Conservation (phyloP, 2,113 vertebrate species). For the Limanda limanda region DNA sequence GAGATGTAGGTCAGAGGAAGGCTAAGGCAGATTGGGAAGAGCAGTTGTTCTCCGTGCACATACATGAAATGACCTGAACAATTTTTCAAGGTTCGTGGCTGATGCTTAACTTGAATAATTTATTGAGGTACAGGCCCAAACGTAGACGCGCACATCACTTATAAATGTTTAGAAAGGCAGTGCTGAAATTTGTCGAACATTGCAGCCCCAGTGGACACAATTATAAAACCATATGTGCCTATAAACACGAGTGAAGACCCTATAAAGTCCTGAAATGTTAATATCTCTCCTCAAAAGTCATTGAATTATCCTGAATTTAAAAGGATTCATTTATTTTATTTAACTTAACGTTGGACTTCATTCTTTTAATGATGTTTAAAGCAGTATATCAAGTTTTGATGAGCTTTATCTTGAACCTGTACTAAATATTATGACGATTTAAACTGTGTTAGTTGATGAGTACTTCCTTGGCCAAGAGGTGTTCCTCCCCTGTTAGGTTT, state of each 20-base stretch:
- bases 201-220: background rate
- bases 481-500: too few relatives aligned
- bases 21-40: conserved; percentile 46
- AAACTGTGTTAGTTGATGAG: too few relatives aligned
- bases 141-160: background rate
- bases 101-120: background rate
- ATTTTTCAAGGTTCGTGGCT: conserved; percentile 1
- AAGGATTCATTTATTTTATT: too few relatives aligned
- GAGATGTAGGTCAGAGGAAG: conserved; percentile 69
- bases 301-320: too few relatives aligned
- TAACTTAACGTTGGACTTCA: too few relatives aligned
- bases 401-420: too few relatives aligned
- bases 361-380: too few relatives aligned
- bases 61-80: conserved; percentile 8
- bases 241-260: background rate
- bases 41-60: conserved; percentile 19
- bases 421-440: too few relatives aligned
- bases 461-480: too few relatives aligned
- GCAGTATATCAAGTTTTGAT: too few relatives aligned
- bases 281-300: too few relatives aligned
- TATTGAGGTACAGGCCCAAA: background rate
- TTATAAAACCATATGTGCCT: background rate
- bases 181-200: background rate
- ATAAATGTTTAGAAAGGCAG: background rate
- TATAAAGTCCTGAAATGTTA: background rate